Evolutionary conservation across 2,113 vertebrate species (phyloP).

Genomic region (Syrrhaptes paradoxus): DNA sequence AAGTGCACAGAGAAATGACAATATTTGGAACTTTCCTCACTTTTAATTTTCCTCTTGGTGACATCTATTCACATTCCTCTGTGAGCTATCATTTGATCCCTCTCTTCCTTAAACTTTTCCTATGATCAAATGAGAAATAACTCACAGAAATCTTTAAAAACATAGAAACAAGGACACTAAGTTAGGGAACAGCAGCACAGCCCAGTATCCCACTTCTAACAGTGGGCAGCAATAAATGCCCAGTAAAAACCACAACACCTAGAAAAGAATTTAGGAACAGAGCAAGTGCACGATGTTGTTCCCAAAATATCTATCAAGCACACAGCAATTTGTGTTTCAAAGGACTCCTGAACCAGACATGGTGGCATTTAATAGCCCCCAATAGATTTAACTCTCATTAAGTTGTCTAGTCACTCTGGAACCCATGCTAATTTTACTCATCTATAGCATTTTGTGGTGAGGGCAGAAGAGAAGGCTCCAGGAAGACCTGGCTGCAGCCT

Average conservation of each 20-base stretch:
- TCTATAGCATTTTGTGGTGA: neutral
- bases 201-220: neutral
- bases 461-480: neutral
- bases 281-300: neutral
- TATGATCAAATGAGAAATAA: neutral
- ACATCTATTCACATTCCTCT: neutral
- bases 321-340: neutral
- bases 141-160: neutral
- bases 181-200: neutral
- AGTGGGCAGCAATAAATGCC: neutral
- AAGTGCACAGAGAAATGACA: neutral
- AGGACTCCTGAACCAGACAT: slow-evolving; percentile 21
- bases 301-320: neutral
- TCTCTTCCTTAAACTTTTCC: neutral
- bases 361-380: neutral
- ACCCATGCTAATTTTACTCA: slow-evolving; percentile 16
- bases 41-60: neutral
- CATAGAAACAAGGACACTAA: neutral
- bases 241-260: neutral
- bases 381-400: neutral
- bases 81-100: neutral
- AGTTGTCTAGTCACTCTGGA: slow-evolving; percentile 34
- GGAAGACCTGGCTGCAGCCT: too few relatives aligned
- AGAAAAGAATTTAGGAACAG: neutral
- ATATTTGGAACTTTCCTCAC: neutral